Base-by-base conservation (phyloP, 2,113 vertebrate species). In the Nycticryphes semicollaris region DNA sequence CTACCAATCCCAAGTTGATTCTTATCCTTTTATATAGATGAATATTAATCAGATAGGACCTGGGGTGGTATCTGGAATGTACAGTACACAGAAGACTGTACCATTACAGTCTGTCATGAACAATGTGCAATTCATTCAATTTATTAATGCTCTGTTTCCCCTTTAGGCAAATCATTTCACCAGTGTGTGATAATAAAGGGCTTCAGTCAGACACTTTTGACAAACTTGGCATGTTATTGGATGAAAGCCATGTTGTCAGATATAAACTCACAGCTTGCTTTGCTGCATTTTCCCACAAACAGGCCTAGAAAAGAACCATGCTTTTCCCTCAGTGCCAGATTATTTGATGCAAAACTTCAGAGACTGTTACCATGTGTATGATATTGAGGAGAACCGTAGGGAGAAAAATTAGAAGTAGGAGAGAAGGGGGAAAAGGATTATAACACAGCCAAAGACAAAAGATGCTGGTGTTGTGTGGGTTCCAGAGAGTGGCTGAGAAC, bases 191-290 rank as follows among this genome's bases (percentile, higher is more conserved):
- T 92, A 96, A 98, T 96, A 97, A 96, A 97, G 16, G 89, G 64
- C 88, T 98, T 98, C 97, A 98, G 93, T 96, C 93, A 97, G 96
- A 97, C 89, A 94, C 82, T 98, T 98, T 89, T 98, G 98, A 97
- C 97, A 98, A 98, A 98, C 96, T 97, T 93, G 97, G 97, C 97
- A 87, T 72, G 80, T 96, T 96, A 60, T 95, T 98, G 98, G 98
- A 96, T 60, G 85, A 64, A 82, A 85, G 98, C 98, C 98, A 97
- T 73, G 37, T 87, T 95, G 95, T 98, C 87, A 95, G 91, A 97
- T 97, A 97, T 51, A 97, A 98, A 98, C 76, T 92, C 88, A 41
- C 31, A 85, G 31, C 69, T 96, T 96, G 97, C 95, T 98, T 95
- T 97, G 59, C 89, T 97, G 93, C 67, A 73, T 62, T 94, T 98